A percentile compares a stretch with the other conserved stretches of the same genome.
Conservation (phyloP, 2,113 vertebrate genomes). For the Pongo pygmaeus region DNA sequence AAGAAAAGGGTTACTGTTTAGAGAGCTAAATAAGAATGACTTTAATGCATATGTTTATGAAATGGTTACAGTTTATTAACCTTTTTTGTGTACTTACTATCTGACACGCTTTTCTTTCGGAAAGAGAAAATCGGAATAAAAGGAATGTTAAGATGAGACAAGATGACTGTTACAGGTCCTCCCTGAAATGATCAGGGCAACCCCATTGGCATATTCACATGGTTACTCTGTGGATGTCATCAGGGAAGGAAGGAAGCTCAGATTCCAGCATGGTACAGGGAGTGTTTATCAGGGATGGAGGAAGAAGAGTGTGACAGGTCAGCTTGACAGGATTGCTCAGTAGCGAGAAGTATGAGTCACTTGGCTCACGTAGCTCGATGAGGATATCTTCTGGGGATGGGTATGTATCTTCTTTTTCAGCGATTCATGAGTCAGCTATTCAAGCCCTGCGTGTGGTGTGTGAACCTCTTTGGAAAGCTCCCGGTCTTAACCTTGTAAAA, state of each 20-base stretch:
- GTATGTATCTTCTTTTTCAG: not conserved
- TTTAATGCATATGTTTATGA: not conserved
- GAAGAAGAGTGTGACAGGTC: not conserved
- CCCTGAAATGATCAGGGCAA: not conserved
- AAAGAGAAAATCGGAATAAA: not conserved
- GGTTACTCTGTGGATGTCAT: not conserved
- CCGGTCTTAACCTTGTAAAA: not conserved
- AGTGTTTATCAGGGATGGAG: not conserved
- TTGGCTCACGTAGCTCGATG: not conserved
- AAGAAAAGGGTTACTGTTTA: not conserved
- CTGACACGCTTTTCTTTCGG: not conserved
- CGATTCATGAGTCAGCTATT: not conserved
- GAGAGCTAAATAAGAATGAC: not conserved
- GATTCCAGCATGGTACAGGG: not conserved
- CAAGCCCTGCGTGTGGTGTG: not conserved
- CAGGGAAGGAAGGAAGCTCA: not conserved
- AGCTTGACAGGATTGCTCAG: not conserved
- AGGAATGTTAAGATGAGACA: not conserved
- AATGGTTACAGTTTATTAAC: not conserved
- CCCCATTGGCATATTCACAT: fast-evolving
- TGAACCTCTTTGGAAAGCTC: not conserved
- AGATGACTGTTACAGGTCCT: not conserved
- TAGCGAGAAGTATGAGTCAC: not conserved
- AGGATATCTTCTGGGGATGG: not conserved
- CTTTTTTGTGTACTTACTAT: not conserved